phyloP scores from a whole-genome alignment of 2,888 invertebrate genomes.

The Ophioninae sp. region DNA sequence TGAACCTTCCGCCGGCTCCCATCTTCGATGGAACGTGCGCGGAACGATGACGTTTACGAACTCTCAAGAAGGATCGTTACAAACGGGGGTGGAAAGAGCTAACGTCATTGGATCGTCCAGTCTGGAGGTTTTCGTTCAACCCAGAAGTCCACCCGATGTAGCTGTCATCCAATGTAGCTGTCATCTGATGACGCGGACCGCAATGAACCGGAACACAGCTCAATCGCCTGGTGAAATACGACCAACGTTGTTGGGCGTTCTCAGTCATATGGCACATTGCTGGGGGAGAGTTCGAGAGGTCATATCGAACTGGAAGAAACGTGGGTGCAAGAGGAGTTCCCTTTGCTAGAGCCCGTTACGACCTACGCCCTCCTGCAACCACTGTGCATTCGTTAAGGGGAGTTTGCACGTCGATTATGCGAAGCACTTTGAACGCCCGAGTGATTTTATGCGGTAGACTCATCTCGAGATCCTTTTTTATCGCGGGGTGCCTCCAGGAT shows the following conservation, averaged over 20 bases:
- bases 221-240: neutral
- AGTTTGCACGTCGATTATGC: slow-evolving; percentile 6
- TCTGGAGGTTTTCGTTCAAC: slow-evolving; percentile 61
- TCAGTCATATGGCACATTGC: neutral
- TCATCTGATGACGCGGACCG: slow-evolving; percentile 61
- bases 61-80: slow-evolving; percentile 3
- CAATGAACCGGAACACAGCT: slow-evolving; percentile 12
- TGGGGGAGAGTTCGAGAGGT: slow-evolving; percentile 32
- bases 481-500: neutral
- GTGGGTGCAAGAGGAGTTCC: slow-evolving; percentile 52
- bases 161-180: slow-evolving; percentile 68
- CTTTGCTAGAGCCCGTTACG: slow-evolving; percentile 44
- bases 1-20: slow-evolving; percentile 13
- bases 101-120: slow-evolving; percentile 64
- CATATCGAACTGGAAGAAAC: slow-evolving; percentile 52
- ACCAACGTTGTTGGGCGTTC: slow-evolving; percentile 8
- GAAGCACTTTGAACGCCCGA: slow-evolving; percentile 22
- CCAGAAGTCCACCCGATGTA: slow-evolving; percentile 68
- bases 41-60: slow-evolving; percentile 17
- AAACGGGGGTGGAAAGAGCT: slow-evolving; percentile 39
- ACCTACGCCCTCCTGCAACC: slow-evolving; percentile 41
- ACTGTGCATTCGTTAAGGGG: slow-evolving; percentile 2
- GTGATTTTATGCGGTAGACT: slow-evolving; percentile 21
- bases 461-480: slow-evolving; percentile 14
- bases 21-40: neutral